Percentiles rank a stretch among this genome's conserved stretches.
Evolutionary conservation across 2,888 invertebrate species (phyloP).

Genomic region (Lumbricus terrestris): DNA sequence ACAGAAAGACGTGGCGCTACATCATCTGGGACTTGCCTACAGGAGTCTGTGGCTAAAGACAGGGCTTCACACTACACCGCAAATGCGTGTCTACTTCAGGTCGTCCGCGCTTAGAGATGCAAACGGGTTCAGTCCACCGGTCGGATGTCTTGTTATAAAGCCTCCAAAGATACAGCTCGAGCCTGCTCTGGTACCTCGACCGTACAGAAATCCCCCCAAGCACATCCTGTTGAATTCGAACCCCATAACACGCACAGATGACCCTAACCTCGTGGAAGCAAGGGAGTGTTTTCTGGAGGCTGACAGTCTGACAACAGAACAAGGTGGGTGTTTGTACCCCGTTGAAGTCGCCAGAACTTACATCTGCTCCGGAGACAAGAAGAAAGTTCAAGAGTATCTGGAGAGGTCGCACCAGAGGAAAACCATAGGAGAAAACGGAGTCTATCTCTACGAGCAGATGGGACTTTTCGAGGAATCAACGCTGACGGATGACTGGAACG

Average conservation of each 20-base stretch:
- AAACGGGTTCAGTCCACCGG: too few relatives aligned
- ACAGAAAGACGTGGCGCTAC: not conserved
- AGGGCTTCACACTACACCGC: too few relatives aligned
- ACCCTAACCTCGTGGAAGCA: not conserved
- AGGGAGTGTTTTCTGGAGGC: not conserved
- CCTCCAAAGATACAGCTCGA: not conserved
- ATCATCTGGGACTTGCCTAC: slow-evolving; percentile 5
- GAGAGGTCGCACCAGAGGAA: not conserved
- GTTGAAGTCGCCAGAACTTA: not conserved
- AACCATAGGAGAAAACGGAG: not conserved
- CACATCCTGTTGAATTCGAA: not conserved
- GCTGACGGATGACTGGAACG: too few relatives aligned
- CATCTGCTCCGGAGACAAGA: not conserved
- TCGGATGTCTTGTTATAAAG: too few relatives aligned
- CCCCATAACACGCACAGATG: not conserved
- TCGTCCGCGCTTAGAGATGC: too few relatives aligned
- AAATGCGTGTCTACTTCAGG: too few relatives aligned
- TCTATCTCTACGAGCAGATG: not conserved
- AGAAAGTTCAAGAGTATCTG: not conserved
- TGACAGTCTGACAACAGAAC: not conserved
- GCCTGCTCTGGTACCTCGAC: not conserved
- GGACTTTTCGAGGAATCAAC: not conserved
- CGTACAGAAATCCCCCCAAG: not conserved
- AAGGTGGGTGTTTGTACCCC: not conserved
- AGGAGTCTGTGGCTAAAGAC: not conserved